Evolutionary conservation across 2,888 invertebrate species (phyloP).

Genomic region (Hirtodrosophila trivittata): DNA sequence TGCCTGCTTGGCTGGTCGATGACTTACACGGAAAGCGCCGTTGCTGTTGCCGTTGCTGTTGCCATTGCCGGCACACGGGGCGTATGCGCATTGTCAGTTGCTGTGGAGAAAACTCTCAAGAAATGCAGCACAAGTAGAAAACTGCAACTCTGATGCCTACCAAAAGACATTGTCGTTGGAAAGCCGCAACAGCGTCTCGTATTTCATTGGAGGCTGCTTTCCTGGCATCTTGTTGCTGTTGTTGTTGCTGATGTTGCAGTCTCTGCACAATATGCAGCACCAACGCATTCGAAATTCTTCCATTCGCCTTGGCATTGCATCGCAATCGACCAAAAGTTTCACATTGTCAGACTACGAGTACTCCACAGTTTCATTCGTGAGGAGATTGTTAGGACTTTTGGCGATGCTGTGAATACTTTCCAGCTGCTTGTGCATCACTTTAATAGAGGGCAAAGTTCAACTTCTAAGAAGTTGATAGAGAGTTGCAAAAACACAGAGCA

Average conservation of each 20-base stretch:
- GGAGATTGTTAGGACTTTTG: slow-evolving; percentile 20
- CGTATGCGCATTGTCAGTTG: slow-evolving; percentile 70
- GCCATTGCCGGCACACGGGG: slow-evolving; percentile 50
- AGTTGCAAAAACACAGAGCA: too few relatives aligned
- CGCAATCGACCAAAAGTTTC: slow-evolving; percentile 44
- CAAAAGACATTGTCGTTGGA: slow-evolving; percentile 47
- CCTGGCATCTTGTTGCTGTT: slow-evolving; percentile 13
- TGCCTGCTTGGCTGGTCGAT: slow-evolving; percentile 59
- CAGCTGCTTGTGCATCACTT: slow-evolving; percentile 9
- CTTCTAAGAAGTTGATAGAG: slow-evolving; percentile 11
- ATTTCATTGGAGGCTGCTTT: slow-evolving; percentile 59
- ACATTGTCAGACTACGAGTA: slow-evolving; percentile 61
- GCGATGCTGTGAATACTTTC: slow-evolving; percentile 9
- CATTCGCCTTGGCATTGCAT: slow-evolving; percentile 52
- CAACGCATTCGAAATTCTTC: slow-evolving; percentile 60
- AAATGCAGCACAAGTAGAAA: slow-evolving; percentile 61
- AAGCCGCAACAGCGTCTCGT: slow-evolving; percentile 60
- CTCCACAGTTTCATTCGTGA: slow-evolving; percentile 16
- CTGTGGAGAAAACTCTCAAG: slow-evolving; percentile 64
- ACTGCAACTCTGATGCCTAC: slow-evolving; percentile 45
- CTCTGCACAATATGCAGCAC: slow-evolving; percentile 36
- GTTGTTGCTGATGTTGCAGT: slow-evolving; percentile 30
- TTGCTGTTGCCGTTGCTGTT: slow-evolving; percentile 9
- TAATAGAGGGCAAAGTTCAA: slow-evolving; percentile 18
- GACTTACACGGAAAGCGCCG: slow-evolving; percentile 58